A percentile compares a stretch with the other conserved stretches of the same genome.
Evolutionary conservation across 2,113 vertebrate genomes (phyloP).

Genomic region (Oncorhynchus tshawytscha): DNA sequence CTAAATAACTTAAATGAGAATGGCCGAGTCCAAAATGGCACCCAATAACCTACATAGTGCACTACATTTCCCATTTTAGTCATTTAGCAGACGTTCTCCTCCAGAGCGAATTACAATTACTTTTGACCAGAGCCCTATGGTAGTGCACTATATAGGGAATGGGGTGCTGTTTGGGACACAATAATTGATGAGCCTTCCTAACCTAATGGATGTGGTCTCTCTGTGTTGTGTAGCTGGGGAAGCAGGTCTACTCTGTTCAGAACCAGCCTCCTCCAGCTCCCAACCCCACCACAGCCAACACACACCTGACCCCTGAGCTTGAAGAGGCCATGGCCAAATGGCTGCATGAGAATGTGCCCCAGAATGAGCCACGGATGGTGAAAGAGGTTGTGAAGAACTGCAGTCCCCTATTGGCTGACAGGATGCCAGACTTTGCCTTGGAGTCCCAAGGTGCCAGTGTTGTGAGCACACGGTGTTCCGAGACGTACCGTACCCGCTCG

Average conservation of each 20-base stretch:
- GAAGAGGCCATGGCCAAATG: slow-evolving; percentile 62
- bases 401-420: slow-evolving; percentile 55
- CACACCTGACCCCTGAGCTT: slow-evolving; percentile 55
- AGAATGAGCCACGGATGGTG: background rate
- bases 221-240: slow-evolving; percentile 43
- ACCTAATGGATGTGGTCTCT: background rate
- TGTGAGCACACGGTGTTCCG: slow-evolving; percentile 92
- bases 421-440: slow-evolving; percentile 87
- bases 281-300: slow-evolving; percentile 14
- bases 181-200: too few species aligned
- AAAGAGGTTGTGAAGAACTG: slow-evolving; percentile 15
- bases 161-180: too few species aligned
- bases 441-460: slow-evolving; percentile 90
- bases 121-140: too few species aligned
- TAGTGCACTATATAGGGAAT: too few species aligned
- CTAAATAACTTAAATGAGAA: too few species aligned
- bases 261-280: slow-evolving; percentile 29
- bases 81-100: too few species aligned
- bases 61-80: too few species aligned
- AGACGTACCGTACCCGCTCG: slow-evolving; percentile 85
- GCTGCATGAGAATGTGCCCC: slow-evolving; percentile 45
- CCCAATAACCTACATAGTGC: too few species aligned
- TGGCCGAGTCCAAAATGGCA: too few species aligned
- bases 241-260: slow-evolving; percentile 48
- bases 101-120: too few species aligned